These are phyloP conservation scores for Sarcophaga caerulescens DNA, from an alignment of 2,888 invertebrate species.

Conservation along the genomic window DNA sequence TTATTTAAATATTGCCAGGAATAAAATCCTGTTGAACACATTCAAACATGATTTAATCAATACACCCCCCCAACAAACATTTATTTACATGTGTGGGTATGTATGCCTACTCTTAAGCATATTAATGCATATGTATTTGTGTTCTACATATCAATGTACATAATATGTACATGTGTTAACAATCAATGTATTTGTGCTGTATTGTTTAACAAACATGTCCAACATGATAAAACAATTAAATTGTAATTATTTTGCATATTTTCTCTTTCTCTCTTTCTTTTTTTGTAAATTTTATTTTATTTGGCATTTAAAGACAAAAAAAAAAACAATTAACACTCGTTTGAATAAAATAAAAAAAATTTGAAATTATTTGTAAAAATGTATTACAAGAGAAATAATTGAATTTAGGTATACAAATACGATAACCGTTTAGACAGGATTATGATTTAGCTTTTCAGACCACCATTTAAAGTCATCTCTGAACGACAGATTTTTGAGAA, in stretches of 20 bases:
- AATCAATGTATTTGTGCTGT: conserved; percentile 43
- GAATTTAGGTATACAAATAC: too few relatives aligned
- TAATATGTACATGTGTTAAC: conserved; percentile 8
- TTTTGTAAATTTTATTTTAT: not conserved
- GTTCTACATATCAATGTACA: not conserved
- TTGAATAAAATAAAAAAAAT: too few relatives aligned
- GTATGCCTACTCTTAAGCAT: not conserved
- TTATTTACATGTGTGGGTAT: not conserved
- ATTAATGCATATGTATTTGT: conserved; percentile 1
- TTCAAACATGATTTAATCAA: conserved; percentile 33
- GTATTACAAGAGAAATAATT: too few relatives aligned
- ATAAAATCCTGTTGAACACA: not conserved
- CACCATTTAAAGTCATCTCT: too few relatives aligned
- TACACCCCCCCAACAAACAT: not conserved
- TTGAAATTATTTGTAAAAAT: too few relatives aligned
- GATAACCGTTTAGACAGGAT: too few relatives aligned
- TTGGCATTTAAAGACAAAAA: not conserved
- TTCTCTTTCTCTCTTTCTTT: too few relatives aligned
- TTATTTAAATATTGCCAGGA: not conserved
- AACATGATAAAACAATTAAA: conserved; percentile 67
- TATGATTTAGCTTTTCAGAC: too few relatives aligned
- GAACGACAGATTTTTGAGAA: too few relatives aligned
- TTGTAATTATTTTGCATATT: conserved; percentile 54
- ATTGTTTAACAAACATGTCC: conserved; percentile 58
- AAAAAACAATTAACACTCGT: too few relatives aligned